Evolutionary conservation across 2,797 vertebrate genomes (phyloP).

Genomic region (Heteromormyrus szaboi): DNA sequence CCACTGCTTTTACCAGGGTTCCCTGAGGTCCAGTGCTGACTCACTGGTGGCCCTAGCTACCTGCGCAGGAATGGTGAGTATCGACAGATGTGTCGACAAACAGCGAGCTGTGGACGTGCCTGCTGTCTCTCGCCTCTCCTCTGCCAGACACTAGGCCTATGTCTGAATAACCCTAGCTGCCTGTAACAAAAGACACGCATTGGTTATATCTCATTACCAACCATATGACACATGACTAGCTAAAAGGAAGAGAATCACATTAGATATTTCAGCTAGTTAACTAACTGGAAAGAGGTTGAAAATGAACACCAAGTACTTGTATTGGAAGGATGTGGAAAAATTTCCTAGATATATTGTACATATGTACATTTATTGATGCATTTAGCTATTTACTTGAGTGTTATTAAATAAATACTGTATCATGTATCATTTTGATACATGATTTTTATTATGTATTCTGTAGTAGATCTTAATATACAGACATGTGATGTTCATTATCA

Average conservation of each 20-base stretch:
- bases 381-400: background rate
- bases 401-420: background rate
- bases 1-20: constrained; percentile 84
- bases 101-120: background rate
- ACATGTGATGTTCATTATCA: background rate
- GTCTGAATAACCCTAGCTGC: background rate
- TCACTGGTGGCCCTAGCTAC: constrained; percentile 81
- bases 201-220: background rate
- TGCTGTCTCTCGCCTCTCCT: background rate
- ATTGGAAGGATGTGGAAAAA: background rate
- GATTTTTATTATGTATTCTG: background rate
- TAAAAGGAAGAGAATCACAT: background rate
- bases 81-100: background rate
- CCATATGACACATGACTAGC: background rate
- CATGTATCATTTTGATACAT: background rate
- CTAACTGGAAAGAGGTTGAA: background rate
- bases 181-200: background rate
- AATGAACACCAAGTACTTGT: background rate
- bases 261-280: background rate
- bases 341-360: background rate
- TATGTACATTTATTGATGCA: background rate
- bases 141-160: background rate
- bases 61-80: constrained; percentile 83
- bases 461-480: background rate
- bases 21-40: constrained; percentile 64